phyloP scores from a whole-genome alignment of 2,113 vertebrate species.

The Cyphomyrus discorhynchus region DNA sequence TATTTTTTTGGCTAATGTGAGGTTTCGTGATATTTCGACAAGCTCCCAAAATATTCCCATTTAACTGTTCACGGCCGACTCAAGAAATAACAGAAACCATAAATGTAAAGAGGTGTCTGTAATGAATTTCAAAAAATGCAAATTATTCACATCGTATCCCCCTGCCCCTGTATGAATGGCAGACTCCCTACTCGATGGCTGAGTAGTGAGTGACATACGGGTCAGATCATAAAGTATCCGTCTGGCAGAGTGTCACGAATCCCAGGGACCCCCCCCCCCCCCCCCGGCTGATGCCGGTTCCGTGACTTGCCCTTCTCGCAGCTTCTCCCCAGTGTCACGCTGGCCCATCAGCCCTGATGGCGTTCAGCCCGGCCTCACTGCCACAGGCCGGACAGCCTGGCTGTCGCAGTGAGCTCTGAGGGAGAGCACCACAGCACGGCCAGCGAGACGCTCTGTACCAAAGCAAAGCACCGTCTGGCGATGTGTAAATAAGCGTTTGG shows the following conservation, averaged over 20 bases:
- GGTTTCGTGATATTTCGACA: neutral
- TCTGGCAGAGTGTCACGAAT: neutral
- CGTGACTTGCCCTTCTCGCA: neutral
- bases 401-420: neutral
- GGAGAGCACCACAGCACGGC: neutral
- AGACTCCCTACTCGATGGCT: neutral
- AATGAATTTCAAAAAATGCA: neutral
- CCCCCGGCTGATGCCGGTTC: neutral
- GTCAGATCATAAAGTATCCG: neutral
- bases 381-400: neutral
- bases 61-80: neutral
- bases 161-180: neutral
- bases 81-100: neutral
- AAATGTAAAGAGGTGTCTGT: neutral
- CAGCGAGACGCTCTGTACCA: neutral
- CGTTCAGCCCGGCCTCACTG: neutral
- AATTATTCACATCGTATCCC: neutral
- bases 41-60: neutral
- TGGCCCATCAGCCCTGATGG: neutral
- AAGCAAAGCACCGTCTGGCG: neutral
- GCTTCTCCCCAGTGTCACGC: neutral
- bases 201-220: neutral
- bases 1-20: neutral
- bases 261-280: neutral
- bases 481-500: neutral